Evolutionary conservation across 2,797 vertebrate genomes (phyloP), one percentile per base, ranked within the genome.

Genomic region (Cirrhinus molitorella): DNA sequence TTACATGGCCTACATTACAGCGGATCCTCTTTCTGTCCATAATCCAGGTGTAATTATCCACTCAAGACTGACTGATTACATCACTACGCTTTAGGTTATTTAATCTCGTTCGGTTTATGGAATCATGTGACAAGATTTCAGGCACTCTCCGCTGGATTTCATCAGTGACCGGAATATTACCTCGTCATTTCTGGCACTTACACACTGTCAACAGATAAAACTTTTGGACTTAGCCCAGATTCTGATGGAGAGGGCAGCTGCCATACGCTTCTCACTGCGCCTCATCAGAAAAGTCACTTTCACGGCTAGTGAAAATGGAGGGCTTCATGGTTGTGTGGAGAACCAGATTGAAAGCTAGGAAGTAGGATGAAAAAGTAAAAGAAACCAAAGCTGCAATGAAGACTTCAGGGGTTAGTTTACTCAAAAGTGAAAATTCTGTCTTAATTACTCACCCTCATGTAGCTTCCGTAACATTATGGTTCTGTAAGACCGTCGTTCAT

Each of bases 221-320:
- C 66, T 83, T 84, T 84, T 87, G 78, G 74, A 84, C 59, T 81
- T 79, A 68, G 80, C 83, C 86, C 87, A 90, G 88, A 85, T 87
- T 86, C 88, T 86, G 86, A 83, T 68, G 84, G 85, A 65, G 87
- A 83, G 72, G 79, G 86, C 87, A 89, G 84, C 85, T 88, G 87
- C 79, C 86, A 81, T 83, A 37, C 51, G 71, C 55, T 85, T 76
- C 76, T 84, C 37, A 74, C 85, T 59, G 82, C 68, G 73, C 28
- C 57, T 80, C 77, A 31, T 78, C 80, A 85, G 80, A 83, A 87
- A 81, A 79, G 23, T 68, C 72, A 80, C 61, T 65, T 83, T 75
- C 14, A 74, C 40, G 17, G 81, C 43, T 84, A 49, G 65, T 66
- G 13, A 83, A 81, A 51, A 57, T n/a, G 61, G 9, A 51, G 43